These are phyloP conservation scores for Drosophila auraria DNA, from an alignment of 1,140 invertebrate species.

Conservation along the genomic window DNA sequence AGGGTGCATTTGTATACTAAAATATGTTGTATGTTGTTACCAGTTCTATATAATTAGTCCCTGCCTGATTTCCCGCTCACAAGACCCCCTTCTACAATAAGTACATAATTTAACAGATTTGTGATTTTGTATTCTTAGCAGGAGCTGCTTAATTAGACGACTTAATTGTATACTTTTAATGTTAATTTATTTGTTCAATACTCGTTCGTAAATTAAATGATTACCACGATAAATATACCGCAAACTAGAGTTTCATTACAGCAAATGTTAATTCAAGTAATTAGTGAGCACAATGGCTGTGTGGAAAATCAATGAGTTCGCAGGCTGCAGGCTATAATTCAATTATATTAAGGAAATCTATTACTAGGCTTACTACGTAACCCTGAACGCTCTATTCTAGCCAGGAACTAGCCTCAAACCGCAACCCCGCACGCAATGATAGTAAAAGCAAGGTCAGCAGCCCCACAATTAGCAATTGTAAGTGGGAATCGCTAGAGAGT, in stretches of 20 bases:
- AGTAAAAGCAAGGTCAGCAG: slow-evolving; percentile 27
- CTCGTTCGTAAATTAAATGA: slow-evolving; percentile 9
- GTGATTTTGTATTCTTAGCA: slow-evolving; percentile 20
- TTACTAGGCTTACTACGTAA: not conserved
- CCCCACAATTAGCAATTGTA: slow-evolving; percentile 26
- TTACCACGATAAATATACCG: not conserved
- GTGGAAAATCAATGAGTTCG: too few relatives aligned
- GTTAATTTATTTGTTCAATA: slow-evolving; percentile 10
- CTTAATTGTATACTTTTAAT: slow-evolving; percentile 3
- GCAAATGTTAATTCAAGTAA: too few relatives aligned
- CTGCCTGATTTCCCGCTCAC: not conserved
- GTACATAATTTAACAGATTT: slow-evolving; percentile 4
- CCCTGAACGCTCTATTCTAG: slow-evolving; percentile 3
- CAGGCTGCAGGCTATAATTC: too few relatives aligned
- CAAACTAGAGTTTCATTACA: not conserved
- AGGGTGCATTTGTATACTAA: slow-evolving; percentile 12
- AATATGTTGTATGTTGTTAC: not conserved
- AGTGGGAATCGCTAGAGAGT: not conserved
- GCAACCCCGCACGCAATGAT: slow-evolving; percentile 25
- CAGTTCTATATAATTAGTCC: not conserved
- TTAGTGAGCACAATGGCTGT: too few relatives aligned
- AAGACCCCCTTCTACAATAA: not conserved
- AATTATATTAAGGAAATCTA: not conserved
- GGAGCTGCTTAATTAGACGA: slow-evolving; percentile 11
- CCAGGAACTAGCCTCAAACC: slow-evolving; percentile 24